Percentiles rank a stretch among this genome's conserved stretches.
Evolutionary conservation across 2,113 vertebrate genomes (phyloP).

Genomic region (Butastur rufipennis): DNA sequence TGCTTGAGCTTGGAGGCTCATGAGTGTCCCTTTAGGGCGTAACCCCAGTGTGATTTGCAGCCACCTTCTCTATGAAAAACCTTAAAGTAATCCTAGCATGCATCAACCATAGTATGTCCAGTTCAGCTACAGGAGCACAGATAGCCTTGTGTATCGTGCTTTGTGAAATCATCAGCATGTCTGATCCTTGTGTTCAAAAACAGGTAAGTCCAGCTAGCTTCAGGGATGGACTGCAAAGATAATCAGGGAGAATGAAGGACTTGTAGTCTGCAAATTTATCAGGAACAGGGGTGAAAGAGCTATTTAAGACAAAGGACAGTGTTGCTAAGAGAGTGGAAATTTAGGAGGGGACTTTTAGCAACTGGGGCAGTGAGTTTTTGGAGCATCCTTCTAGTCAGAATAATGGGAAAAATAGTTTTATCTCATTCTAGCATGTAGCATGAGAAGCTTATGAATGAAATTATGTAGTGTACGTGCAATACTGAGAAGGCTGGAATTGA

Average conservation of each 20-base stretch:
- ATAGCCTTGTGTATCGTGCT: background rate
- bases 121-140: background rate
- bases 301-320: background rate
- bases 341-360: background rate
- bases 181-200: background rate
- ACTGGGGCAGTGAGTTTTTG: background rate
- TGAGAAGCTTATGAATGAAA: background rate
- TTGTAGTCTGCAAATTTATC: background rate
- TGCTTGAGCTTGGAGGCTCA: background rate
- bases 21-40: accelerated
- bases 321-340: background rate
- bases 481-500: background rate
- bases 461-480: background rate
- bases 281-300: background rate
- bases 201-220: background rate
- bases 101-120: background rate
- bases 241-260: background rate
- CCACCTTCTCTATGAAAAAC: background rate
- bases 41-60: background rate
- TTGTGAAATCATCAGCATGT: background rate
- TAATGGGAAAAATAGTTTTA: background rate
- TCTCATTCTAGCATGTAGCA: background rate
- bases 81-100: background rate
- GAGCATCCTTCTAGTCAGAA: background rate
- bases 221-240: background rate